phyloP scores from a whole-genome alignment of 2,888 invertebrate species.

The Drosophila monieri region DNA sequence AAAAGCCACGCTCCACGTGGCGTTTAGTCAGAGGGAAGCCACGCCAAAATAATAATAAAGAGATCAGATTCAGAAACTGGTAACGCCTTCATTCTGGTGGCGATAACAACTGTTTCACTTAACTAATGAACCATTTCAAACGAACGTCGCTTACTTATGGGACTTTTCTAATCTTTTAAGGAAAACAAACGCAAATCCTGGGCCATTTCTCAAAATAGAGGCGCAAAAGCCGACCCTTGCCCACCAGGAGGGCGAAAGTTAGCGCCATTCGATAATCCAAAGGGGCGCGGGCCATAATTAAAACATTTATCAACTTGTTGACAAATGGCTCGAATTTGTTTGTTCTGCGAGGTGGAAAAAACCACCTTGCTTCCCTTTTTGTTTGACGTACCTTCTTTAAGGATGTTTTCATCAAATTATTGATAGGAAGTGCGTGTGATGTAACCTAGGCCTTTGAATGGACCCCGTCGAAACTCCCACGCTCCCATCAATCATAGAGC shows the following conservation, averaged over 20 bases:
- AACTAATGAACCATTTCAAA: constrained; percentile 59
- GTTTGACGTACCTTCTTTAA: constrained; percentile 13
- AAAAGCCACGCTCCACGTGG: constrained; percentile 16
- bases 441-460: not conserved
- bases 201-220: constrained; percentile 1
- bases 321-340: constrained; percentile 48
- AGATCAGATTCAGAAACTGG: not conserved
- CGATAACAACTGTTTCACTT: constrained; percentile 44
- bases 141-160: not conserved
- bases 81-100: not conserved
- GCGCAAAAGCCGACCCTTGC: constrained; percentile 6
- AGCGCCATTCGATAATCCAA: constrained; percentile 22
- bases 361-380: constrained; percentile 19
- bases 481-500: not conserved
- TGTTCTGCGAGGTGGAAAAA: constrained; percentile 16
- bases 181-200: constrained; percentile 2
- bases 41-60: not conserved
- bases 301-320: constrained; percentile 52
- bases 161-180: constrained; percentile 50
- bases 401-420: not conserved
- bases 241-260: constrained; percentile 15
- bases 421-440: not conserved
- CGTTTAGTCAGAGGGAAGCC: not conserved
- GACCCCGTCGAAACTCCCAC: not conserved
- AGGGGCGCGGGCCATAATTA: constrained; percentile 38